Percentiles rank a stretch among this genome's conserved stretches.
phyloP scores from a whole-genome alignment of 2,797 vertebrate species.

The Peromyscus attwateri region DNA sequence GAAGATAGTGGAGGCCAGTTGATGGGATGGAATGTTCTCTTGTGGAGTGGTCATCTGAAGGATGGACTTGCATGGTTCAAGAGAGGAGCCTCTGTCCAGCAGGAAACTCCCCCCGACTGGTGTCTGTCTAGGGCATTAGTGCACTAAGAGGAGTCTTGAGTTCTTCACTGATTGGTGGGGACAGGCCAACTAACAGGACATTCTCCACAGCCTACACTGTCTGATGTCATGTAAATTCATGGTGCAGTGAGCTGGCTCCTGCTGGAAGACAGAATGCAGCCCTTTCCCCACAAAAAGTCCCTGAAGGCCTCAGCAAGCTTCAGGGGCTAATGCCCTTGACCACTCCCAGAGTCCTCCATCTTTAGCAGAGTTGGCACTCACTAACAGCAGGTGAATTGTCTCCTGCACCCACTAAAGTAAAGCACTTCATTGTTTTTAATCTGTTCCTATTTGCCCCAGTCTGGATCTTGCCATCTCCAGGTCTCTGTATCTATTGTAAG shows the following conservation, averaged over 20 bases:
- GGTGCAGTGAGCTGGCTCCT: constrained; percentile 95
- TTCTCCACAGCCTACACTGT: constrained; percentile 92
- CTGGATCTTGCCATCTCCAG: constrained; percentile 90
- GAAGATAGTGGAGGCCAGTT: constrained; percentile 83
- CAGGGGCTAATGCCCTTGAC: constrained; percentile 96
- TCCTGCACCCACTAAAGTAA: constrained; percentile 92
- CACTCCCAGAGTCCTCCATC: constrained; percentile 96
- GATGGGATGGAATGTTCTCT: constrained; percentile 81
- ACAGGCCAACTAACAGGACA: constrained; percentile 90
- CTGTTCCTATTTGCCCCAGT: constrained; percentile 88
- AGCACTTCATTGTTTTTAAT: constrained; percentile 89
- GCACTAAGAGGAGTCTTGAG: constrained; percentile 84
- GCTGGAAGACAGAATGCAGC: constrained; percentile 95
- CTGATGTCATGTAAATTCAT: constrained; percentile 94
- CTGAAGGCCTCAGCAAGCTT: constrained; percentile 98
- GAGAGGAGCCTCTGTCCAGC: constrained; percentile 87
- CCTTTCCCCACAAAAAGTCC: constrained; percentile 98
- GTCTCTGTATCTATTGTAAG: constrained; percentile 92
- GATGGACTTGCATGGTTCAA: constrained; percentile 75
- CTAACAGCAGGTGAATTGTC: constrained; percentile 81
- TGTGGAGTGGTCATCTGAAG: constrained; percentile 81
- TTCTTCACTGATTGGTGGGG: constrained; percentile 88
- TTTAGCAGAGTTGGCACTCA: constrained; percentile 74
- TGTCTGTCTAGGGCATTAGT: constrained; percentile 88
- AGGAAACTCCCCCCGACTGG: constrained; percentile 92